A percentile compares a stretch with the other conserved stretches of the same genome.
phyloP scores from a whole-genome alignment of 2,888 invertebrate species.

The Archips xylosteana region DNA sequence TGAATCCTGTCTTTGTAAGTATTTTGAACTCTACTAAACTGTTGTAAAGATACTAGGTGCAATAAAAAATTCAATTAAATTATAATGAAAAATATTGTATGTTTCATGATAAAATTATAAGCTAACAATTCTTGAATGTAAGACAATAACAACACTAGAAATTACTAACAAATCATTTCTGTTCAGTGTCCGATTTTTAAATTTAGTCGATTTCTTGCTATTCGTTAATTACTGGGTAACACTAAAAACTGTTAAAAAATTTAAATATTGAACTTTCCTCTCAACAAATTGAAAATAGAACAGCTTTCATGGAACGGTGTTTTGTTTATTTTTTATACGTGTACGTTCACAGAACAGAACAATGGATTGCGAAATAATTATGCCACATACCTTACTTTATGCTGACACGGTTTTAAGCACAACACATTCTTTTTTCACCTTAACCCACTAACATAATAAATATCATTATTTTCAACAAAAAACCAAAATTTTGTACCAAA shows the following conservation, averaged over 20 bases:
- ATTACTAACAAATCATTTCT: neutral
- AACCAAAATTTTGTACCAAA: neutral
- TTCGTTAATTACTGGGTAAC: neutral
- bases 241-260: neutral
- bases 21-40: too few species aligned
- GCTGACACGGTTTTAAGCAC: neutral
- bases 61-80: too few species aligned
- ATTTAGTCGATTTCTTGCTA: neutral
- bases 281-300: slow-evolving; percentile 24
- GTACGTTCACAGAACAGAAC: slow-evolving; percentile 17
- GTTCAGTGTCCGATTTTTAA: neutral
- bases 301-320: slow-evolving; percentile 6
- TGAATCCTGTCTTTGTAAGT: too few species aligned
- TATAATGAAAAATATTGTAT: too few species aligned
- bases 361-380: slow-evolving; percentile 32
- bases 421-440: slow-evolving; percentile 19
- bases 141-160: too few species aligned
- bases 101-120: too few species aligned
- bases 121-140: neutral
- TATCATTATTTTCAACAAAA: slow-evolving; percentile 8
- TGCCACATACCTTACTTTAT: slow-evolving; percentile 20
- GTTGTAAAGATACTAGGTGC: too few species aligned
- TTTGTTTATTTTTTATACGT: slow-evolving; percentile 35
- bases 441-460: slow-evolving; percentile 13
- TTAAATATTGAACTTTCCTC: neutral